Conservation (phyloP, 2,113 vertebrate genomes). For the Salvelinus namaycush region DNA sequence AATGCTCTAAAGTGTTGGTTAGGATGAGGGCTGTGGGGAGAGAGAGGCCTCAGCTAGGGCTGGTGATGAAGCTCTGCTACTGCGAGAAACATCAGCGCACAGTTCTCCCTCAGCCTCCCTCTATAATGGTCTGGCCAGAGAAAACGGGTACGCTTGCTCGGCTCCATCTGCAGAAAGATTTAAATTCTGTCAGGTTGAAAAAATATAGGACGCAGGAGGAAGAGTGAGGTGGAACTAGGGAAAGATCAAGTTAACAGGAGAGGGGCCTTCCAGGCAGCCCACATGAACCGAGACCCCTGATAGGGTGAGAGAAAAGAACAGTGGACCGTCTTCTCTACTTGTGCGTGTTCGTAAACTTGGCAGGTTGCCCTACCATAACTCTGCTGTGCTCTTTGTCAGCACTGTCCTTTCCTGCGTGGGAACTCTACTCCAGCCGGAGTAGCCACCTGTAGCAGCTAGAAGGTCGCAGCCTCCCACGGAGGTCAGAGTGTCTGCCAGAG, state of each 20-base stretch:
- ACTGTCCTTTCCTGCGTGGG: slow-evolving; percentile 51
- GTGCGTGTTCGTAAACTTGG: slow-evolving; percentile 55
- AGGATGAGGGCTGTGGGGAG: neutral
- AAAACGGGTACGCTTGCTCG: slow-evolving; percentile 59
- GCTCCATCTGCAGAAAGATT: slow-evolving; percentile 77
- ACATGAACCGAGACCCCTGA: slow-evolving; percentile 60
- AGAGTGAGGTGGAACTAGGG: slow-evolving; percentile 61
- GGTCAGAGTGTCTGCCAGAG: slow-evolving; percentile 17
- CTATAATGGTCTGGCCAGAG: slow-evolving; percentile 59
- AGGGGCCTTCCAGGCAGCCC: slow-evolving; percentile 67
- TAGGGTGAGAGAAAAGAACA: slow-evolving; percentile 44
- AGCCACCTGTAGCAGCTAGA: neutral
- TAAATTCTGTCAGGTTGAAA: slow-evolving; percentile 72
- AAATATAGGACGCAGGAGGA: slow-evolving; percentile 69
- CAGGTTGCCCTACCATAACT: slow-evolving; percentile 46
- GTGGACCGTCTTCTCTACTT: slow-evolving; percentile 5
- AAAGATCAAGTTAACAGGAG: slow-evolving; percentile 66
- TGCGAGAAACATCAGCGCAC: slow-evolving; percentile 40
- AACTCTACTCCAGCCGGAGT: slow-evolving; percentile 15
- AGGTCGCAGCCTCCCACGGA: slow-evolving; percentile 17
- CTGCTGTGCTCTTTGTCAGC: slow-evolving; percentile 51
- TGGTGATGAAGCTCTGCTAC: slow-evolving; percentile 31
- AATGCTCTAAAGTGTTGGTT: slow-evolving; percentile 17
- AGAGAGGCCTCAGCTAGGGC: slow-evolving; percentile 5
- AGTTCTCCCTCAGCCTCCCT: slow-evolving; percentile 31